A percentile compares a stretch with the other conserved stretches of the same genome.
phyloP scores from a whole-genome alignment of 2,888 invertebrate species.

The Lobophora halterata region DNA sequence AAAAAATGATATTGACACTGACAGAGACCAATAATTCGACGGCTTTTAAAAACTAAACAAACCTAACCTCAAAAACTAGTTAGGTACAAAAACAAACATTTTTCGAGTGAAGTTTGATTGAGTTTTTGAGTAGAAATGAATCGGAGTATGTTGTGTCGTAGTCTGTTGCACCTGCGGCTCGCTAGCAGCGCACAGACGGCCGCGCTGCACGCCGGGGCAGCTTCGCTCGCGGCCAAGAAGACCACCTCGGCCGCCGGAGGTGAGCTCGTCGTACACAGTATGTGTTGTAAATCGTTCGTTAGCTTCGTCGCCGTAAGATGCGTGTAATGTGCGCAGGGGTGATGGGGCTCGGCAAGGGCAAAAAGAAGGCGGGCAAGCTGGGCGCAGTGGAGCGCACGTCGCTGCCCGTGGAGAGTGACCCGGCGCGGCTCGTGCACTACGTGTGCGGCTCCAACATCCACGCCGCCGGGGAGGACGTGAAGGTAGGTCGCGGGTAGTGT shows the following conservation, averaged over 20 bases:
- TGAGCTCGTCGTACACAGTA: too few species aligned
- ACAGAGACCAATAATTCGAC: too few species aligned
- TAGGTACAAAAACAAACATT: too few species aligned
- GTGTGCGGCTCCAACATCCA: constrained; percentile 94
- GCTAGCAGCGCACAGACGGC: constrained; percentile 25
- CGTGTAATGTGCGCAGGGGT: constrained; percentile 48
- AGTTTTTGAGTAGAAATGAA: constrained; percentile 32
- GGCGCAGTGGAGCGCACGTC: constrained; percentile 85
- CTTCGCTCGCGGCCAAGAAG: constrained; percentile 58
- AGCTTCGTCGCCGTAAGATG: background rate
- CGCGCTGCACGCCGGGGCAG: constrained; percentile 41
- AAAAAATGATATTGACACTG: too few species aligned
- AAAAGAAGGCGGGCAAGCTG: constrained; percentile 83
- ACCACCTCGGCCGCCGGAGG: constrained; percentile 73
- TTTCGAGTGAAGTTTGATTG: too few species aligned
- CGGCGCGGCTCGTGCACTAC: constrained; percentile 85
- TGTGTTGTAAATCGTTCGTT: background rate
- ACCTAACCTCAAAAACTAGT: constrained; percentile 15
- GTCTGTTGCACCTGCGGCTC: constrained; percentile 33
- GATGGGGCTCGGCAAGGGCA: constrained; percentile 78
- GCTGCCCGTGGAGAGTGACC: constrained; percentile 92
- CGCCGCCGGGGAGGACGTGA: constrained; percentile 89
- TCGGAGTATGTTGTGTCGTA: constrained; percentile 24
- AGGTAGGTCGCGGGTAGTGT: constrained; percentile 2
- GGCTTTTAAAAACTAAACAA: background rate